Percentiles rank a stretch among this genome's conserved stretches.
Evolutionary conservation across 2,113 vertebrate genomes (phyloP).

Genomic region (Eptesicus fuscus): DNA sequence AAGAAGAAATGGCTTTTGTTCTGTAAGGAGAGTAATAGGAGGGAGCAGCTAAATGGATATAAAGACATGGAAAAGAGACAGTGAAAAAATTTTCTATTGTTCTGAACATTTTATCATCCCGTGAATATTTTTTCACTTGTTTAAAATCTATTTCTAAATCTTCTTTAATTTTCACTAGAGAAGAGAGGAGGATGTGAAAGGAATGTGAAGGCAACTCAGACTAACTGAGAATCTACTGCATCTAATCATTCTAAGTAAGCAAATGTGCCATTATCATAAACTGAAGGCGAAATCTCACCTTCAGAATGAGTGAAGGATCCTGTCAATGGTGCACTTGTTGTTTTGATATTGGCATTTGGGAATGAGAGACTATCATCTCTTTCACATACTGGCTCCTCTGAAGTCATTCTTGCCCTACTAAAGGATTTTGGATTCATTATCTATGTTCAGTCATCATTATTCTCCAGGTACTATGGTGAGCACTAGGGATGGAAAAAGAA

Average conservation of each 20-base stretch:
- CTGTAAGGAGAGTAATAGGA: neutral
- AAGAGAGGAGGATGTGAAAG: neutral
- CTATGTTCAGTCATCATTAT: slow-evolving; percentile 38
- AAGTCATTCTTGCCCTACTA: neutral
- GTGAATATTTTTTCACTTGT: slow-evolving; percentile 28
- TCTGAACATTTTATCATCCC: neutral
- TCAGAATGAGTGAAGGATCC: slow-evolving; percentile 44
- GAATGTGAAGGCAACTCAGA: neutral
- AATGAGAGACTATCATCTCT: neutral
- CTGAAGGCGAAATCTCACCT: slow-evolving; percentile 55
- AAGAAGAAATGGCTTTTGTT: neutral
- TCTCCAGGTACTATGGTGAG: neutral
- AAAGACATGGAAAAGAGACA: neutral
- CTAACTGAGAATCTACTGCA: neutral
- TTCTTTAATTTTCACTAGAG: neutral
- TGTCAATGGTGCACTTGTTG: slow-evolving; percentile 18
- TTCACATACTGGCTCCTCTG: neutral
- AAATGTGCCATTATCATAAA: slow-evolving; percentile 40
- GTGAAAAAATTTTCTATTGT: neutral
- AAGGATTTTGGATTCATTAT: slow-evolving; percentile 40
- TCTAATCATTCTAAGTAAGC: slow-evolving; percentile 47
- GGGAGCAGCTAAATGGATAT: neutral
- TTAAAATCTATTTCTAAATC: slow-evolving; percentile 29
- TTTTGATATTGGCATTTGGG: slow-evolving; percentile 18
- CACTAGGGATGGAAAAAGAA: neutral